Percentiles rank a stretch among this genome's conserved stretches.
phyloP scores from a whole-genome alignment of 2,797 vertebrate genomes.

The Acrossocheilus wenchowensis region DNA sequence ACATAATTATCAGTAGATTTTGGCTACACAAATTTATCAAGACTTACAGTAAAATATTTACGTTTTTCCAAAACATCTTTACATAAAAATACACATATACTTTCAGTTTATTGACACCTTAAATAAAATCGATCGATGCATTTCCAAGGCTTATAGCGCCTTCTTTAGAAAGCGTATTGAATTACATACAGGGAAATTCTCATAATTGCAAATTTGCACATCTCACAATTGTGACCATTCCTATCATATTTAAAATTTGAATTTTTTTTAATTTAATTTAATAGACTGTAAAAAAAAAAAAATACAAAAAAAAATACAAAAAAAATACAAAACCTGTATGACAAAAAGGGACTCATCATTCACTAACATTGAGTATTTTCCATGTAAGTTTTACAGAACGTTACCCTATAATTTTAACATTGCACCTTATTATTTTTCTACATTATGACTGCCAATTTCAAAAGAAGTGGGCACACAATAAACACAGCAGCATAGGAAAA shows the following conservation, averaged over 20 bases:
- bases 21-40: not conserved
- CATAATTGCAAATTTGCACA: not conserved
- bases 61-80: not conserved
- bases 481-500: not conserved
- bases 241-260: not conserved
- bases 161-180: not conserved
- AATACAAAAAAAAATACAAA: too few species aligned
- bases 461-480: not conserved
- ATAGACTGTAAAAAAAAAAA: not conserved
- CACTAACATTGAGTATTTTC: not conserved
- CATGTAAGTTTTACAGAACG: not conserved
- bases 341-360: not conserved
- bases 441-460: not conserved
- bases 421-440: not conserved
- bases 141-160: not conserved
- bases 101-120: not conserved
- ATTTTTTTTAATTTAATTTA: not conserved
- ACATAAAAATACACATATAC: too few species aligned
- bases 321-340: too few species aligned
- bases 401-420: not conserved
- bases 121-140: too few species aligned
- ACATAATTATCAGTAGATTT: not conserved
- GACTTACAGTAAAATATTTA: not conserved
- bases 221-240: not conserved
- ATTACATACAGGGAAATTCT: not conserved